These are phyloP conservation scores for Thaumetopoea pityocampa DNA, from an alignment of 1,140 invertebrate species.

Conservation along the genomic window DNA sequence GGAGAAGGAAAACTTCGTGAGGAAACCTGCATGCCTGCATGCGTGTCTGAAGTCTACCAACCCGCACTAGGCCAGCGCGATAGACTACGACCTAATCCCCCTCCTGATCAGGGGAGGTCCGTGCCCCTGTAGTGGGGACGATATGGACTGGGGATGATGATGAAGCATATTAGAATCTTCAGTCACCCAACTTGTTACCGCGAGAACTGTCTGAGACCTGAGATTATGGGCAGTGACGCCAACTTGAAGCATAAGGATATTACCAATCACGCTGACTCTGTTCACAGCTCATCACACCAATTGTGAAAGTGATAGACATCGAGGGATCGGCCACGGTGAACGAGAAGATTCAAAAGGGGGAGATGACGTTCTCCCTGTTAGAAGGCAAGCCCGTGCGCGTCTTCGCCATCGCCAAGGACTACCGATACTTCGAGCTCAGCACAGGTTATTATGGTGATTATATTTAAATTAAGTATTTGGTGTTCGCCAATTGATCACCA, in stretches of 20 bases:
- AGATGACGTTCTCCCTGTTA: conserved; percentile 70
- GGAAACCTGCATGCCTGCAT: too few species aligned
- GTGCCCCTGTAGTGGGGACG: too few species aligned
- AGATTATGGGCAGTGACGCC: too few species aligned
- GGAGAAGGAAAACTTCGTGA: too few species aligned
- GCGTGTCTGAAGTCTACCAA: too few species aligned
- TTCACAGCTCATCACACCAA: conserved; percentile 57
- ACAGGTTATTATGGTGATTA: conserved; percentile 72
- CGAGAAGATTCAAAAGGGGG: conserved; percentile 71
- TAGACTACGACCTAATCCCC: too few species aligned
- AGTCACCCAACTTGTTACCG: background rate
- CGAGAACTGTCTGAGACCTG: too few species aligned
- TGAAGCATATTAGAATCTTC: background rate
- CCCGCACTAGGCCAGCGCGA: too few species aligned
- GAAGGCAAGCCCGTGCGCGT: conserved; percentile 67
- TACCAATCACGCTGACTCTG: background rate
- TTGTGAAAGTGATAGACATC: conserved; percentile 75
- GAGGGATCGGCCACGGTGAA: conserved; percentile 63
- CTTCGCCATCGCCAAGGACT: conserved; percentile 75
- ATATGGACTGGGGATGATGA: too few species aligned
- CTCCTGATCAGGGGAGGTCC: too few species aligned
- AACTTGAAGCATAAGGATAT: too few species aligned
- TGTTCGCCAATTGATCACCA: conserved; percentile 3
- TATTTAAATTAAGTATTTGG: conserved; percentile 6
- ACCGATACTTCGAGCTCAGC: conserved; percentile 75